Evolutionary conservation across 2,113 vertebrate species (phyloP), one percentile per base, ranked within the genome.

Genomic region (Corythornis vintsioides): DNA sequence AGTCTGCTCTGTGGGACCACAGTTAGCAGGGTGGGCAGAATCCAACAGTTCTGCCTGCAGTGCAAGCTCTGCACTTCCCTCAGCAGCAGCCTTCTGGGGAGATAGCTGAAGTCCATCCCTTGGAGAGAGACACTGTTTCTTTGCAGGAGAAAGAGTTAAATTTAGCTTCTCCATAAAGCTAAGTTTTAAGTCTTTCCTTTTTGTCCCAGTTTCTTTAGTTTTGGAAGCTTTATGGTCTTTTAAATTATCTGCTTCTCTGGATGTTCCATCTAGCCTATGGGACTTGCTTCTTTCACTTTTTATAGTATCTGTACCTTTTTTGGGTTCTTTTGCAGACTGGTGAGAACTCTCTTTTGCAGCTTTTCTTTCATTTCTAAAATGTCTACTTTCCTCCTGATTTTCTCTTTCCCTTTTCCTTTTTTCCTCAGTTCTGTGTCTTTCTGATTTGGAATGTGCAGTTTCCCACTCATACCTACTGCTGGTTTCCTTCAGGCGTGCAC

Each of bases 101-200:
- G 90, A 86, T 60, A 92, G 80, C 76, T 93, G 82, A 31, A 71
- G 29, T 15, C 59, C 78, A 83, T 91, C 92, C 12, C 53, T 52
- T 64, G 97, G 94, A 88, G 79, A 75, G 38, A 84, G 7, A 56
- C 83, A 94, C 16, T 96, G 97, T 42, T 98, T 99, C 96, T 99
- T 99, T 88, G 98, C 98, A 48, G 99, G 99, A 73, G 99, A 99
- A 88, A 99, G 97, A 61, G 99, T 99, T 86, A 99, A 97, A 96
- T 99, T 99, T 63, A 99, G 90, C 6, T 98, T 99, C 97, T 99
- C 98, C 99, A 99, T 99, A 95, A 99, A 99, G 85, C 98, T 98
- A 72, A 99, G 95, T 89, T 99, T 99, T 88, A 98, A 92, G 89
- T 98, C 97, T 93, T 97, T 98, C 79, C 66, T 96, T 89, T 97